These are phyloP conservation scores for Coendou prehensilis DNA, from an alignment of 2,797 vertebrate genomes.

Conservation along the genomic window DNA sequence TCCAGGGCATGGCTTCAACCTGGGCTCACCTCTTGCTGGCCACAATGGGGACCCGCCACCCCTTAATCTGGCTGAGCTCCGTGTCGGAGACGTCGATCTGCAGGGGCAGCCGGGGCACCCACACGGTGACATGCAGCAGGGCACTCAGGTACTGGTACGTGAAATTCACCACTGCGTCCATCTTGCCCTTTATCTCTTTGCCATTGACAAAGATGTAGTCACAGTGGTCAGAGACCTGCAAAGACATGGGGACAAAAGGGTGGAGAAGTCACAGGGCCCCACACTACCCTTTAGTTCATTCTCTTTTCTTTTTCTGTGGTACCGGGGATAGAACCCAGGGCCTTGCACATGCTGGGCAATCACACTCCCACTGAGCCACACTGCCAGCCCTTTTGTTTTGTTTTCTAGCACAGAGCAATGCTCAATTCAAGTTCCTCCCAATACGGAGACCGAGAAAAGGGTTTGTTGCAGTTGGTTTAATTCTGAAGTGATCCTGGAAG, in stretches of 20 bases:
- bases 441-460: background rate
- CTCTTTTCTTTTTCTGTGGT: background rate
- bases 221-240: slow-evolving; percentile 95
- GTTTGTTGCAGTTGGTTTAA: background rate
- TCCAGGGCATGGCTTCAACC: fast-evolving
- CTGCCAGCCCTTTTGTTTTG: background rate
- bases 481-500: background rate
- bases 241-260: background rate
- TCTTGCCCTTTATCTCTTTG: slow-evolving; percentile 95
- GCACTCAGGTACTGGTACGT: slow-evolving; percentile 95
- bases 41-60: slow-evolving; percentile 93
- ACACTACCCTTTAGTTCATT: fast-evolving
- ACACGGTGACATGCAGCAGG: slow-evolving; percentile 94
- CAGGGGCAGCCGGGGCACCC: slow-evolving; percentile 95
- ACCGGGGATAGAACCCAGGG: background rate
- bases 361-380: background rate
- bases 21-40: slow-evolving; percentile 92
- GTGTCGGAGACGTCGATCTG: slow-evolving; percentile 95
- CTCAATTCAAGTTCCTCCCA: background rate
- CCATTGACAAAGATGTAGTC: slow-evolving; percentile 97
- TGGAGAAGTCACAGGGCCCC: background rate
- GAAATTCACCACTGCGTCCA: slow-evolving; percentile 93
- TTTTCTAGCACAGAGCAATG: background rate
- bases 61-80: slow-evolving; percentile 97
- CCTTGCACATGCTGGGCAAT: background rate